Evolutionary conservation across 2,113 vertebrate genomes (phyloP).

Genomic region (Onychostruthus taczanowskii): DNA sequence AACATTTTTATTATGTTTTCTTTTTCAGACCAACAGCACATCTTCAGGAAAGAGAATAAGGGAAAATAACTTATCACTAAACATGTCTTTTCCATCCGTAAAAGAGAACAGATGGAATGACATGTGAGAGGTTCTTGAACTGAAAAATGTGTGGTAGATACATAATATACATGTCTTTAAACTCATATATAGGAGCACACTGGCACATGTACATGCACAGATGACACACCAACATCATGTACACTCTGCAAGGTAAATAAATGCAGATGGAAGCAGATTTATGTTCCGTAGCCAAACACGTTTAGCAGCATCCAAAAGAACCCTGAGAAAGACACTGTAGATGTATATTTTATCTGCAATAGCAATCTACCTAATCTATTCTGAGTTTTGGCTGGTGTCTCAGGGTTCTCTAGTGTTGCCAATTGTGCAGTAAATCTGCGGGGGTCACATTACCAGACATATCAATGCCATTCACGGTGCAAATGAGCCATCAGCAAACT

Average conservation of each 20-base stretch:
- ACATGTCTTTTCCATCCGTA: neutral
- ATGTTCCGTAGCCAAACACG: conserved; percentile 43
- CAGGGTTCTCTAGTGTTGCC: conserved; percentile 60
- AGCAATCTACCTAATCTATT: conserved; percentile 40
- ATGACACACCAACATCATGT: neutral
- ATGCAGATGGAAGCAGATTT: conserved; percentile 62
- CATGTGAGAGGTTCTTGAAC: neutral
- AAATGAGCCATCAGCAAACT: conserved; percentile 68
- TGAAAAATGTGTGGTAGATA: conserved; percentile 2
- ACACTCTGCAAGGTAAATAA: conserved; percentile 20
- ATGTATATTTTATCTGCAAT: conserved; percentile 26
- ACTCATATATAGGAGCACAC: neutral
- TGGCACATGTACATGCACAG: neutral
- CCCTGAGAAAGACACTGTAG: neutral
- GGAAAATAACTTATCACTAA: neutral
- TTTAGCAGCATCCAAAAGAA: conserved; percentile 49
- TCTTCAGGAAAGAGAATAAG: neutral
- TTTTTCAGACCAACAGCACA: neutral
- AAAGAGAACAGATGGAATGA: neutral
- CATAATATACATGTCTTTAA: neutral
- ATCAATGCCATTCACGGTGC: conserved; percentile 51
- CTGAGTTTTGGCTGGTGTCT: conserved; percentile 57
- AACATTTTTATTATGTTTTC: neutral
- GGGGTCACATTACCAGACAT: conserved; percentile 68
- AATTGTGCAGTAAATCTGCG: conserved; percentile 68